A percentile compares a stretch with the other conserved stretches of the same genome.
phyloP scores from a whole-genome alignment of 2,113 vertebrate genomes.

The Silurus glanis region DNA sequence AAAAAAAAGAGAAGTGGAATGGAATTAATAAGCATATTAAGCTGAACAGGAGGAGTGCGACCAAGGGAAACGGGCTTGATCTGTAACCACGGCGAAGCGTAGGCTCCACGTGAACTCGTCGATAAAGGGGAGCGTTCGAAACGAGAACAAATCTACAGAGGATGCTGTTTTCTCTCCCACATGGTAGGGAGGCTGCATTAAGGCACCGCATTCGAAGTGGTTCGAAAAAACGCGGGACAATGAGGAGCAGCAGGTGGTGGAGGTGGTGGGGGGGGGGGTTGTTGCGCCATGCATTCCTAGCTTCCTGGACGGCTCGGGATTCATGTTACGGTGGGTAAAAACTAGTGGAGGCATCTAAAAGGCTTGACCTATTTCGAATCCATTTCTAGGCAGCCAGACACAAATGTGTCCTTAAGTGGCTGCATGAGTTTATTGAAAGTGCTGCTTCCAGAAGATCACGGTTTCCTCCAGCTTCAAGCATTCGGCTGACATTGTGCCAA shows the following conservation, averaged over 20 bases:
- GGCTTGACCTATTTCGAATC: constrained; percentile 46
- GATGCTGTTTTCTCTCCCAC: constrained; percentile 20
- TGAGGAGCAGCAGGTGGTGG: background rate
- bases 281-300: background rate
- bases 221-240: background rate
- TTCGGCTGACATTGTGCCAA: constrained; percentile 31
- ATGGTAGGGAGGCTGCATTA: constrained; percentile 8
- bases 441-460: background rate
- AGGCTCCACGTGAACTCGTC: constrained; percentile 1
- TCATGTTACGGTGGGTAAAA: constrained; percentile 14
- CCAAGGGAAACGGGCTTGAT: constrained; percentile 20
- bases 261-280: too few species aligned
- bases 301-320: constrained; percentile 12
- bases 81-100: constrained; percentile 20
- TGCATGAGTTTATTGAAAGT: background rate
- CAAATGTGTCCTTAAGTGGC: constrained; percentile 21
- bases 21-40: constrained; percentile 35
- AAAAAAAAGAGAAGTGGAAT: background rate
- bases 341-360: constrained; percentile 32
- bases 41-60: constrained; percentile 16
- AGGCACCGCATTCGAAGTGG: constrained; percentile 1
- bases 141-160: background rate
- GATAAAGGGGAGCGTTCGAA: constrained; percentile 2
- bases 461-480: background rate
- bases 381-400: constrained; percentile 34